phyloP scores from a whole-genome alignment of 2,113 vertebrate species.

The Balaenoptera acutorostrata region DNA sequence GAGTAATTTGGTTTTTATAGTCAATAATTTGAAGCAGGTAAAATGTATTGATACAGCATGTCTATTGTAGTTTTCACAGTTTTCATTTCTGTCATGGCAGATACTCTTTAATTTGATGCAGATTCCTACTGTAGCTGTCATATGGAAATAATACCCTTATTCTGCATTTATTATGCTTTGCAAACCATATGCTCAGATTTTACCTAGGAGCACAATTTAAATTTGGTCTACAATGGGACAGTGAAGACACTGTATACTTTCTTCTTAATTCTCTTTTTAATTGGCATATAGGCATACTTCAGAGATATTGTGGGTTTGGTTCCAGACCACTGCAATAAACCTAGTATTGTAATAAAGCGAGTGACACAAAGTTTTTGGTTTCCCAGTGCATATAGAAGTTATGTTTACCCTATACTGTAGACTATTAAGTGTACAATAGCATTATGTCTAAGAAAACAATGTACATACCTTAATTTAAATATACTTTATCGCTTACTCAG shows the following conservation, averaged over 20 bases:
- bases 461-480: not conserved
- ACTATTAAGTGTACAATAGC: not conserved
- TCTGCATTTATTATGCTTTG: constrained; percentile 71
- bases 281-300: not conserved
- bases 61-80: constrained; percentile 66
- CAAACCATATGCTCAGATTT: constrained; percentile 69
- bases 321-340: not conserved
- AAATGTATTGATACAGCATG: constrained; percentile 61
- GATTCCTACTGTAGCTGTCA: constrained; percentile 64
- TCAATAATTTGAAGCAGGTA: constrained; percentile 68
- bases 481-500: not conserved
- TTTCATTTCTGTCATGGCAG: constrained; percentile 70
- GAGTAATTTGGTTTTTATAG: constrained; percentile 68
- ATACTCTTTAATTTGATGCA: constrained; percentile 72
- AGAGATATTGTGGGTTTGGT: not conserved
- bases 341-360: not conserved
- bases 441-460: not conserved
- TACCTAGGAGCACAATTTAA: constrained; percentile 63
- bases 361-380: not conserved
- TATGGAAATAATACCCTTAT: constrained; percentile 74
- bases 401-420: not conserved
- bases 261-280: not conserved
- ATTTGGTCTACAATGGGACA: constrained; percentile 42
- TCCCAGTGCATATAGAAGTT: not conserved
- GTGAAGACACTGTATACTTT: not conserved